Percentiles rank a stretch among this genome's conserved stretches.
phyloP scores from a whole-genome alignment of 1,140 invertebrate species.

The Drosophila nasuta region DNA sequence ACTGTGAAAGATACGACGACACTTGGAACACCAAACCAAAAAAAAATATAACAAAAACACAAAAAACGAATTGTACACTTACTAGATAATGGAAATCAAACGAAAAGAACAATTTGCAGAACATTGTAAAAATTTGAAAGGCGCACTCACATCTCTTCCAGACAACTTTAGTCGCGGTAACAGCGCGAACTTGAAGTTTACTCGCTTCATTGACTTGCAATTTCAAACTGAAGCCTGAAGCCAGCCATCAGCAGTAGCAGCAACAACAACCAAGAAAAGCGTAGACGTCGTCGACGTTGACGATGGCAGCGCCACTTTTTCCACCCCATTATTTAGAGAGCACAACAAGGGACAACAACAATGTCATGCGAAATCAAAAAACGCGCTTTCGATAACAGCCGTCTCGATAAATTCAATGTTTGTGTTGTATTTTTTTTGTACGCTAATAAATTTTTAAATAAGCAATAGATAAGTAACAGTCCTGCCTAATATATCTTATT shows the following conservation, averaged over 20 bases:
- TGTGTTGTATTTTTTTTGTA: too few relatives aligned
- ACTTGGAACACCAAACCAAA: slow-evolving; percentile 60
- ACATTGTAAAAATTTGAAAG: slow-evolving; percentile 61
- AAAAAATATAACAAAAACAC: too few relatives aligned
- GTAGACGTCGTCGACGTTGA: slow-evolving; percentile 8
- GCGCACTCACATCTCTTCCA: slow-evolving; percentile 84
- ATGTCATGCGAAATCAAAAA: slow-evolving; percentile 42
- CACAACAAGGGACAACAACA: slow-evolving; percentile 34
- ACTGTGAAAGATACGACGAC: slow-evolving; percentile 41
- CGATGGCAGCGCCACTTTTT: slow-evolving; percentile 57
- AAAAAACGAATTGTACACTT: slow-evolving; percentile 44
- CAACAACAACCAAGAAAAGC: slow-evolving; percentile 54
- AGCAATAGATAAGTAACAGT: too few relatives aligned
- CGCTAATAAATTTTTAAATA: too few relatives aligned
- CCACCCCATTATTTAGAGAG: slow-evolving; percentile 59
- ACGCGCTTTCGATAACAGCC: slow-evolving; percentile 54
- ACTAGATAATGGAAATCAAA: slow-evolving; percentile 60
- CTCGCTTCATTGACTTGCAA: slow-evolving; percentile 85
- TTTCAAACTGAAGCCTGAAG: slow-evolving; percentile 72
- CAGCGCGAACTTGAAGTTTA: slow-evolving; percentile 84
- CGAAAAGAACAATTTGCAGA: slow-evolving; percentile 28
- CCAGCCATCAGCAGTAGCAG: slow-evolving; percentile 6
- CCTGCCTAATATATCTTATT: too few relatives aligned
- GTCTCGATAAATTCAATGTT: slow-evolving; percentile 27
- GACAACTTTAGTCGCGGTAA: slow-evolving; percentile 85